Evolutionary conservation across 2,113 vertebrate species (phyloP).

Genomic region (Tautogolabrus adspersus): DNA sequence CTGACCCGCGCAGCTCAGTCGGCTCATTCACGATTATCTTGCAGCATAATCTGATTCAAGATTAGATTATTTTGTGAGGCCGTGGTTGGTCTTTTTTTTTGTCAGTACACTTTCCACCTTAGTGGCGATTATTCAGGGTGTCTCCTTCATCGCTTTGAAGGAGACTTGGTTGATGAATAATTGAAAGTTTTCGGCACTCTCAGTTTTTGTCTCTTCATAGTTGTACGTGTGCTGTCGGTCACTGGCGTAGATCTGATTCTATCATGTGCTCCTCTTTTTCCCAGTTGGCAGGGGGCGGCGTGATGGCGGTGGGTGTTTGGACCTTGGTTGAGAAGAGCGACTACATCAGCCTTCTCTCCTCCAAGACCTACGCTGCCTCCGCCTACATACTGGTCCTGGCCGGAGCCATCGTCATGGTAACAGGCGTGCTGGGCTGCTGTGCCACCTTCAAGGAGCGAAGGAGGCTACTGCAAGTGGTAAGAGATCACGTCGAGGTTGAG

Average conservation of each 20-base stretch:
- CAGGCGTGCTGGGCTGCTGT: slow-evolving; percentile 95
- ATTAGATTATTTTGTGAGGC: slow-evolving; percentile 10
- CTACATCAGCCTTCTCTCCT: slow-evolving; percentile 97
- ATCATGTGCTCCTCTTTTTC: slow-evolving; percentile 37
- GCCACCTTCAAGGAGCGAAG: slow-evolving; percentile 96
- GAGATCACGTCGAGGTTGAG: slow-evolving; percentile 56
- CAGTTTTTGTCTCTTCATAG: slow-evolving; percentile 1
- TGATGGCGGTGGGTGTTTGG: slow-evolving; percentile 97
- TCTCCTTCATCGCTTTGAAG: slow-evolving; percentile 31
- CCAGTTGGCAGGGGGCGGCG: slow-evolving; percentile 93
- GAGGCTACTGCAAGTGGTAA: slow-evolving; percentile 93
- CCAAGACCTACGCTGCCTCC: slow-evolving; percentile 92
- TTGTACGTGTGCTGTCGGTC: background rate
- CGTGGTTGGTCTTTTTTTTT: background rate
- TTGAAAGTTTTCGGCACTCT: slow-evolving; percentile 22
- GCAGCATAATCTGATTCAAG: slow-evolving; percentile 6
- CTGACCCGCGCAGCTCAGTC: background rate
- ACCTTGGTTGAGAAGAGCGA: slow-evolving; percentile 95
- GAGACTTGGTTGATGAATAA: background rate
- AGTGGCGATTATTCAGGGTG: slow-evolving; percentile 12
- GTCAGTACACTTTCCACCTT: slow-evolving; percentile 12
- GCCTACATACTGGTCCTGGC: slow-evolving; percentile 96
- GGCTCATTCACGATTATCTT: background rate
- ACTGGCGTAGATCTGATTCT: background rate
- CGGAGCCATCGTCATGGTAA: slow-evolving; percentile 96